Conservation (phyloP, 2,797 vertebrate genomes). For the Eremophila alpestris region DNA sequence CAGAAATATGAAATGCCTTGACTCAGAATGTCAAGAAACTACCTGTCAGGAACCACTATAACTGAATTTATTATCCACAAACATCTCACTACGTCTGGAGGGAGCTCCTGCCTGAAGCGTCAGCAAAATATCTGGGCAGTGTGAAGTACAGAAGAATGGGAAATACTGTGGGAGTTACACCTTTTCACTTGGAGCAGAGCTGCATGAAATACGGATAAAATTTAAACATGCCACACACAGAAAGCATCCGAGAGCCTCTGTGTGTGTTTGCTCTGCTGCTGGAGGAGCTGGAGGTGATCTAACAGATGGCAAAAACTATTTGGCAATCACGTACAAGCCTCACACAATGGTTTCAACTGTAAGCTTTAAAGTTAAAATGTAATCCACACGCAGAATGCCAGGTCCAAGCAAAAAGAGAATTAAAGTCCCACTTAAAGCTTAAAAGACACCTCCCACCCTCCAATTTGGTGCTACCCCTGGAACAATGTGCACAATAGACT, state of each 20-base stretch:
- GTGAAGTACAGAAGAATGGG: not conserved
- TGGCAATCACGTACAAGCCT: conserved; percentile 21
- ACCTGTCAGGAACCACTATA: not conserved
- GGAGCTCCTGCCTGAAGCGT: not conserved
- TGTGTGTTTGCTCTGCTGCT: not conserved
- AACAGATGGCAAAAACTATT: conserved; percentile 61
- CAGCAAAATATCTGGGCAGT: not conserved
- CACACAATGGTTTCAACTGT: conserved; percentile 28
- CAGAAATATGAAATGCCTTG: not conserved
- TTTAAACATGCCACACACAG: not conserved
- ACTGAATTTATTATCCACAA: not conserved
- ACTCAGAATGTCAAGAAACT: not conserved
- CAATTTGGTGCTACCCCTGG: not conserved
- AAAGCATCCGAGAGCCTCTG: not conserved
- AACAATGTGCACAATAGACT: conserved; percentile 30
- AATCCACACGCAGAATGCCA: conserved; percentile 44
- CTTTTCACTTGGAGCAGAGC: not conserved
- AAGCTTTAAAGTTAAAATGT: conserved; percentile 61
- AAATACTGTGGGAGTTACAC: not conserved
- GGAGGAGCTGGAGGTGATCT: conserved; percentile 43
- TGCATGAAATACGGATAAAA: not conserved
- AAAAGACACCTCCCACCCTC: not conserved
- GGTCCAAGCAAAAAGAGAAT: conserved; percentile 28
- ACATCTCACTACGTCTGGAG: not conserved
- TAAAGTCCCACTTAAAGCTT: conserved; percentile 42